Conservation (phyloP, 2,113 vertebrate genomes). For the Semnornis frantzii region DNA sequence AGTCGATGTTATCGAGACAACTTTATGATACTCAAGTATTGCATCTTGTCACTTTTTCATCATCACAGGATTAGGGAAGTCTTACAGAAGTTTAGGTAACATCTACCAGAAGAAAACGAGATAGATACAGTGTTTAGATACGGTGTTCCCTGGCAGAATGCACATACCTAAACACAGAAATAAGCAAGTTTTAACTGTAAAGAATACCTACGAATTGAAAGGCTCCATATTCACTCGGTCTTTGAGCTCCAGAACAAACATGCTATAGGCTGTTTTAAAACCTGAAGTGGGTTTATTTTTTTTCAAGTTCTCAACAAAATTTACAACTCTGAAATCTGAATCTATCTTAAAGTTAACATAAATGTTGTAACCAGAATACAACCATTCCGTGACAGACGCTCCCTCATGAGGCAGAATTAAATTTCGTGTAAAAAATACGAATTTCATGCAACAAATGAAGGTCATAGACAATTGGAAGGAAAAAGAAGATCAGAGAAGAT, state of each 20-base stretch:
- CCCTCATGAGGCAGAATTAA: neutral
- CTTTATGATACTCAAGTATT: neutral
- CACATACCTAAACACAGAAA: neutral
- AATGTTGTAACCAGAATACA: neutral
- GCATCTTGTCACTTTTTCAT: neutral
- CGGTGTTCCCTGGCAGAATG: no score
- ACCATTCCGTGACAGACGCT: neutral
- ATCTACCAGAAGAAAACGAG: neutral
- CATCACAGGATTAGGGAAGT: neutral
- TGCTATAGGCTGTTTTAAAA: neutral
- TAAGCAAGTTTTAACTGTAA: neutral
- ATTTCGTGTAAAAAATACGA: neutral
- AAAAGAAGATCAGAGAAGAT: neutral
- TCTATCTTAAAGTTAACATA: neutral
- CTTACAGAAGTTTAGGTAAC: neutral
- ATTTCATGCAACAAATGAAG: neutral
- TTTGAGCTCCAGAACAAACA: neutral
- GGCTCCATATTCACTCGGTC: neutral
- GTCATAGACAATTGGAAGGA: neutral
- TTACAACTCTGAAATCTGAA: neutral
- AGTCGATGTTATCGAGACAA: neutral
- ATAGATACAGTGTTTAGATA: neutral
- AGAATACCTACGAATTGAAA: neutral
- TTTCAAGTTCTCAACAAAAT: neutral
- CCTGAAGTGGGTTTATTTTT: neutral